Base-by-base conservation (phyloP, 2,888 invertebrate species). In the Eulithis testata region DNA sequence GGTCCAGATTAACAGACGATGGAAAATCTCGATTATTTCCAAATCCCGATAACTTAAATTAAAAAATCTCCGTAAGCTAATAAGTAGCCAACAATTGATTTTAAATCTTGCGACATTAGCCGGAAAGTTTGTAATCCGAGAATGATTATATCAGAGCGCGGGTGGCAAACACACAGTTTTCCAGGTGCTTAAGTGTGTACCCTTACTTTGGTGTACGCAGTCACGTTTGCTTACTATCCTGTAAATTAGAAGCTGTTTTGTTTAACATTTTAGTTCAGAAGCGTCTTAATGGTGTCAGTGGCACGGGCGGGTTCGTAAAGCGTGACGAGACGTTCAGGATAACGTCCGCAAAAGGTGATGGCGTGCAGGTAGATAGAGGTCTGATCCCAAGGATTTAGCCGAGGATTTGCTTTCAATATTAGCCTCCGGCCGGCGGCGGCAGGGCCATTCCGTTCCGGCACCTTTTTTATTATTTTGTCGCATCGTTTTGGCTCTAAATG, bases 331-430 rank as follows among this genome's bases (percentile, higher is more conserved):
- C 8, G 40, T 2, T 40, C 9, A 8, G 40, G 14, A 47, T 47
- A 14, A 12, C 47, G 7, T 14, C 7, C 9, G 49, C 4, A 49
- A 21, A 49, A 49, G 8, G 21, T 9, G 49, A 11, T 21, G 9
- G 21, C 4, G 11, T 49, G 11, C 49, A 11, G 49, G 49, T 21
- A 21, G 4, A 21, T 49, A 9, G 9, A 21, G 49, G 49, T 49
- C 2, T 8, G 21, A 49, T 49, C 93, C 93, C 93, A 93, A 93
- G 93, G 93, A 87, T 91, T 93, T 93, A 93, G 86, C 76, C 85
- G 90, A 88, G 93, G 93, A 92, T 93, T 93, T 93, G 93, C 90
- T 93, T 93, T 93, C 93, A 93, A 93, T 93, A 93, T 93, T 92
- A 93, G 92, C 87, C 88, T 85, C 82, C 86, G 88, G 87, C 86